phyloP scores from a whole-genome alignment of 1,140 invertebrate species.

The Drosophila melanogaster region DNA sequence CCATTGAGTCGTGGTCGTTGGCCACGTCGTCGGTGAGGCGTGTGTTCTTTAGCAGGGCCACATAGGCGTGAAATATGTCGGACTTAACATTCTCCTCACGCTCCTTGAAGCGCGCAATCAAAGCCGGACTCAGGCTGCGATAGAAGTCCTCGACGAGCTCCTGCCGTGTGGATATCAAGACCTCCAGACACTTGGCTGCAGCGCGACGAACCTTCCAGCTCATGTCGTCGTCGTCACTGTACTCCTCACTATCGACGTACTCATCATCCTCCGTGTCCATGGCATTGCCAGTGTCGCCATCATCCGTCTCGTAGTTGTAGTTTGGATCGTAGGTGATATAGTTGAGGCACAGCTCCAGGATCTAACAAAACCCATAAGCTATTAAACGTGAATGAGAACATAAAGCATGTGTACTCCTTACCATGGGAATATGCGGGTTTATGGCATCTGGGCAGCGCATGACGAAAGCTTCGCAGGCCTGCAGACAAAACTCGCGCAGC shows the following conservation, averaged over 20 bases:
- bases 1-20: conserved; percentile 91
- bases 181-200: conserved; percentile 98
- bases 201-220: conserved; percentile 98
- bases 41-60: conserved; percentile 96
- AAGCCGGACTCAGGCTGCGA: conserved; percentile 92
- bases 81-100: conserved; percentile 99
- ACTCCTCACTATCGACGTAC: conserved; percentile 94
- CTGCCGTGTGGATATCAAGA: conserved; percentile 95
- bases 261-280: conserved; percentile 88
- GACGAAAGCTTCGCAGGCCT: conserved; percentile 98
- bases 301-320: conserved; percentile 96
- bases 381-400: not conserved
- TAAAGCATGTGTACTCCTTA: conserved; percentile 80
- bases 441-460: conserved; percentile 98
- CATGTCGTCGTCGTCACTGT: conserved; percentile 99
- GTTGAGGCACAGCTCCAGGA: conserved; percentile 94
- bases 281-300: conserved; percentile 87
- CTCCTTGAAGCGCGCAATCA: conserved; percentile 98
- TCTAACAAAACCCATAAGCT: conserved; percentile 85
- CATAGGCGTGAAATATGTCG: conserved; percentile 98
- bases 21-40: conserved; percentile 88
- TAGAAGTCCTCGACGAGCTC: conserved; percentile 97
- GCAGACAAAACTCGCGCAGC: conserved; percentile 94
- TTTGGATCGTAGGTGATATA: conserved; percentile 99
- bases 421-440: conserved; percentile 93